These are phyloP conservation scores for Arctopsyche grandis DNA, from an alignment of 1,140 invertebrate species.

Conservation along the genomic window DNA sequence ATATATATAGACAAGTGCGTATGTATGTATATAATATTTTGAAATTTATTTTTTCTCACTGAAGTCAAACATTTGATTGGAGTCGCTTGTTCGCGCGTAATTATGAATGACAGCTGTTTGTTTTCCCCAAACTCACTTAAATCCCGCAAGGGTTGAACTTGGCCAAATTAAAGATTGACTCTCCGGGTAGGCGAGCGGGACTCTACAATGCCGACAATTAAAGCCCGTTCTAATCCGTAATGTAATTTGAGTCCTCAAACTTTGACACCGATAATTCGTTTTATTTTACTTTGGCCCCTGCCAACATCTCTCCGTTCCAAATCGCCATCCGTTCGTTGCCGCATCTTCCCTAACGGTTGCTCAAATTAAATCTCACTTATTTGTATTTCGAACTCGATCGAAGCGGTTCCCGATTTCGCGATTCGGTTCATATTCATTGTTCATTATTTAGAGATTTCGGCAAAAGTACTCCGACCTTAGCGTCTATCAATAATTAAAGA, in stretches of 20 bases:
- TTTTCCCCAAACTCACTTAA: constrained; percentile 30
- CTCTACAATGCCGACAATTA: constrained; percentile 39
- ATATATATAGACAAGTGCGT: too few species aligned
- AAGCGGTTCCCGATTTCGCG: not conserved
- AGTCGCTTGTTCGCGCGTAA: constrained; percentile 28
- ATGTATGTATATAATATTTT: too few species aligned
- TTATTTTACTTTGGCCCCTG: constrained; percentile 24
- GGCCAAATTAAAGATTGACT: constrained; percentile 38
- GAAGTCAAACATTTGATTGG: constrained; percentile 23
- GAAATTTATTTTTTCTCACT: too few species aligned
- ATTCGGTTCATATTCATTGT: not conserved
- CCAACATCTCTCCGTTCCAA: not conserved
- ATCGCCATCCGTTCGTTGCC: not conserved
- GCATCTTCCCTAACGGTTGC: not conserved
- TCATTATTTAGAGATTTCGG: not conserved
- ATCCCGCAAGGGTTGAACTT: not conserved
- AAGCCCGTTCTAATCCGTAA: constrained; percentile 36
- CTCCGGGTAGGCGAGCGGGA: not conserved
- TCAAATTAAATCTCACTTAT: constrained; percentile 16
- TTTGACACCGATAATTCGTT: constrained; percentile 39
- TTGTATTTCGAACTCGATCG: constrained; percentile 1
- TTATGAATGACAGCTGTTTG: constrained; percentile 43
- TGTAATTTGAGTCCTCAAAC: constrained; percentile 39
- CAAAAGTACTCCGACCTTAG: not conserved
- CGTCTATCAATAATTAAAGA: not conserved